A percentile compares a stretch with the other conserved stretches of the same genome.
Conservation (phyloP, 1,140 invertebrate genomes). For the Ceratina japonica region DNA sequence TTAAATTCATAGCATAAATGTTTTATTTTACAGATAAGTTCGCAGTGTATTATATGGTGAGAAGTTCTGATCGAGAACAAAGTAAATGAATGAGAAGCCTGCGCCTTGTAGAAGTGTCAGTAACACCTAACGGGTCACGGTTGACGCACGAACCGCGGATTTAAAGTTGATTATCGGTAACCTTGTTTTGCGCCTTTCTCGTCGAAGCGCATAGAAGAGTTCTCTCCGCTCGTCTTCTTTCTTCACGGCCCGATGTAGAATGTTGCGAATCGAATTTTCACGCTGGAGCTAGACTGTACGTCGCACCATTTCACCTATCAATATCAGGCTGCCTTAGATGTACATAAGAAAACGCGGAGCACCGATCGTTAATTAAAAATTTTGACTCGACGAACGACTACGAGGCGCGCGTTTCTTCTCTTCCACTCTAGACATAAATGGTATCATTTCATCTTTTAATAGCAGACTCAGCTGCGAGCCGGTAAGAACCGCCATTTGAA, state of each 20-base stretch:
- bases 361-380: too few relatives aligned
- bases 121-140: constrained; percentile 23
- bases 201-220: constrained; percentile 13
- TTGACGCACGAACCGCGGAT: constrained; percentile 69
- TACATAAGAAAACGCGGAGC: not conserved
- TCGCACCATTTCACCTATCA: not conserved
- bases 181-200: not conserved
- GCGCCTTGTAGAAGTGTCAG: constrained; percentile 3
- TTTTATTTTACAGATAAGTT: too few relatives aligned
- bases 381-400: too few relatives aligned
- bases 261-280: constrained; percentile 31
- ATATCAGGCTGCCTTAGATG: not conserved
- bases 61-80: too few relatives aligned
- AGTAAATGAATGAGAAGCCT: constrained; percentile 8
- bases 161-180: constrained; percentile 57
- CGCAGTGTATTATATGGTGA: too few relatives aligned
- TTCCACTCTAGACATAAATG: too few relatives aligned
- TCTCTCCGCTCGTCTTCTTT: not conserved
- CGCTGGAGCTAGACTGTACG: not conserved
- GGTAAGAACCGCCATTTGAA: too few relatives aligned
- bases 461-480: too few relatives aligned
- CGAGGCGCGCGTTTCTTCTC: too few relatives aligned
- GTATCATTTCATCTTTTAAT: too few relatives aligned
- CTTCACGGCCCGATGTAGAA: not conserved
- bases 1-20: too few relatives aligned